Percentiles rank a stretch among this genome's conserved stretches.
Evolutionary conservation across 2,113 vertebrate species (phyloP).

Genomic region (Rhabdomys dilectus): DNA sequence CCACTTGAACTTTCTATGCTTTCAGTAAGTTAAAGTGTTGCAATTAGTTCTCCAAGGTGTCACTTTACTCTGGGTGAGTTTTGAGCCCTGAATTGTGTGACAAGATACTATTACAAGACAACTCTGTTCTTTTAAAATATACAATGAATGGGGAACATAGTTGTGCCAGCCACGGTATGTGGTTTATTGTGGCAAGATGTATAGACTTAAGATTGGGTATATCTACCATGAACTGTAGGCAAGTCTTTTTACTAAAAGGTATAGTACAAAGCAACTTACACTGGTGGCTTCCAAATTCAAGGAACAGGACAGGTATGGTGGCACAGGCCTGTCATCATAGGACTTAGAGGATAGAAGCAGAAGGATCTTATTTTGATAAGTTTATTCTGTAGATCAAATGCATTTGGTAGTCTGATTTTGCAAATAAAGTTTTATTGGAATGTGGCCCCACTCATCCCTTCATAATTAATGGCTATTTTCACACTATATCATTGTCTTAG

Average conservation of each 20-base stretch:
- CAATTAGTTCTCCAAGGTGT: not conserved
- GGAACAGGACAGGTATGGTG: not conserved
- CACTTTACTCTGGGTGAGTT: not conserved
- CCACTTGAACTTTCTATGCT: not conserved
- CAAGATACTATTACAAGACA: accelerated
- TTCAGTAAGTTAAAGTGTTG: not conserved
- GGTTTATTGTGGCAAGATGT: not conserved
- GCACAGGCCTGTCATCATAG: not conserved
- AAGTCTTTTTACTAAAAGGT: not conserved
- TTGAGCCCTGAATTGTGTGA: not conserved
- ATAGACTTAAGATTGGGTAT: not conserved
- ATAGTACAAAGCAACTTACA: not conserved
- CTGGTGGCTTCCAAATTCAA: not conserved
- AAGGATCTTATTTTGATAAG: not conserved
- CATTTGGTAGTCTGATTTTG: not conserved
- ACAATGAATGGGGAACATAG: accelerated
- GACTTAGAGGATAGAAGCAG: not conserved
- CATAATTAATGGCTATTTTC: not conserved
- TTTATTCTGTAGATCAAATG: not conserved
- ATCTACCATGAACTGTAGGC: not conserved
- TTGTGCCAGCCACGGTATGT: not conserved
- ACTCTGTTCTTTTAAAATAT: not conserved
- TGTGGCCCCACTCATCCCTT: not conserved
- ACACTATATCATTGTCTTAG: not conserved
- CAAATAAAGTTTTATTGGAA: slow-evolving; percentile 52